These are phyloP conservation scores for Archips crataeganus DNA, from an alignment of 2,888 invertebrate species.

Conservation along the genomic window DNA sequence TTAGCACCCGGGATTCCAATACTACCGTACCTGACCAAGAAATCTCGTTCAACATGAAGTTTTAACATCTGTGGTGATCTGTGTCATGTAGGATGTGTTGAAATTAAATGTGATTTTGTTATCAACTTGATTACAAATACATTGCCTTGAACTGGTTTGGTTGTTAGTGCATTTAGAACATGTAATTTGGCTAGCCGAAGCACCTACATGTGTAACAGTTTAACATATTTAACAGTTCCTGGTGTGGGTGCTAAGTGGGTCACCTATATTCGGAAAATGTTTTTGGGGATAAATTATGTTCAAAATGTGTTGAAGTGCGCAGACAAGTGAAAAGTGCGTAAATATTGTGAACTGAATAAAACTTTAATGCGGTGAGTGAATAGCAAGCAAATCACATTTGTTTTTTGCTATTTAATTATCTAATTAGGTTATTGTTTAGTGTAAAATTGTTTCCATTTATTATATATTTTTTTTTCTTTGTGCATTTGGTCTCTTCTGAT, in stretches of 20 bases:
- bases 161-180: slow-evolving; percentile 28
- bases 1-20: background rate
- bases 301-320: background rate
- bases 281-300: slow-evolving; percentile 1
- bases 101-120: slow-evolving; percentile 20
- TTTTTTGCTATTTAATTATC: background rate
- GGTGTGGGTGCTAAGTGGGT: slow-evolving; percentile 34
- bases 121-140: slow-evolving; percentile 36
- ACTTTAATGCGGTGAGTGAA: background rate
- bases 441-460: no score
- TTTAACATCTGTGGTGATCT: background rate
- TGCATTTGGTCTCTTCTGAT: no score
- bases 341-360: background rate
- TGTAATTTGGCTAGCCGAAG: slow-evolving; percentile 6
- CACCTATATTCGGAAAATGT: slow-evolving; percentile 29
- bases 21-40: background rate
- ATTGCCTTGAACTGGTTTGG: slow-evolving; percentile 36
- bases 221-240: slow-evolving; percentile 11
- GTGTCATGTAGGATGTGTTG: slow-evolving; percentile 30
- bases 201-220: slow-evolving; percentile 5
- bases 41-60: background rate
- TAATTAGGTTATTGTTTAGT: background rate
- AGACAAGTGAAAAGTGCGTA: background rate
- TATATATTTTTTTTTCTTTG: no score
- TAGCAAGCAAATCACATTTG: background rate